phyloP scores from a whole-genome alignment of 2,113 vertebrate genomes.

The Egretta garzetta region DNA sequence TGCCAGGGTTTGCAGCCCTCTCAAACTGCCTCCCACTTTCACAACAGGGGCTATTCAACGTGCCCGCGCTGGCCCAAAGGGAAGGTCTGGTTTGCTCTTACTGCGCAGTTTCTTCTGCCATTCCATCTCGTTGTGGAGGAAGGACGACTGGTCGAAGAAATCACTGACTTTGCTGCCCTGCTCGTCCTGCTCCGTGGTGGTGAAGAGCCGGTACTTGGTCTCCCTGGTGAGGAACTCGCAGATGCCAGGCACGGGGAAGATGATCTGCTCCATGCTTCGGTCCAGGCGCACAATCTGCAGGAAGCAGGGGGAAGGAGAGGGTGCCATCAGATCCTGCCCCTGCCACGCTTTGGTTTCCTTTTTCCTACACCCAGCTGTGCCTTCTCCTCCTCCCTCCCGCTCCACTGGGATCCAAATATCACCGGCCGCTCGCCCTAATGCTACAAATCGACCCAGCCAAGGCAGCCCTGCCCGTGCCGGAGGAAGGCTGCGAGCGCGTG shows the following conservation, averaged over 20 bases:
- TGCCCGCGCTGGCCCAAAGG: not conserved
- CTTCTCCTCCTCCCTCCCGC: not conserved
- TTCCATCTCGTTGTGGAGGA: conserved; percentile 98
- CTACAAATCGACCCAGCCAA: not conserved
- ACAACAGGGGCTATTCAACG: not conserved
- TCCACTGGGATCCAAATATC: not conserved
- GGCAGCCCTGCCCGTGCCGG: not conserved
- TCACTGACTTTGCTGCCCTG: conserved; percentile 98
- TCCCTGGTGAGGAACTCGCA: conserved; percentile 95
- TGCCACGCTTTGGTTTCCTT: not conserved
- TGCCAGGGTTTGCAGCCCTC: not conserved
- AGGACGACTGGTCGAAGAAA: conserved; percentile 94
- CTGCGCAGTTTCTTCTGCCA: conserved; percentile 98
- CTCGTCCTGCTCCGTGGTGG: conserved; percentile 95
- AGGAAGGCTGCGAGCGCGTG: accelerated
- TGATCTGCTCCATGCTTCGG: conserved; percentile 98
- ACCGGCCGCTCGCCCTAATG: accelerated
- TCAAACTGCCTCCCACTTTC: not conserved
- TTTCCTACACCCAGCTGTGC: not conserved
- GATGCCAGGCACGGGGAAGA: conserved; percentile 93
- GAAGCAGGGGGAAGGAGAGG: not conserved
- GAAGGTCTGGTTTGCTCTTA: conserved; percentile 67
- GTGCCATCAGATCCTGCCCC: not conserved
- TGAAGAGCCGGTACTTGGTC: conserved; percentile 91
- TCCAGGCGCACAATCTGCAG: conserved; percentile 93